Percentiles rank a stretch among this genome's conserved stretches.
Conservation (phyloP, 2,888 invertebrate species). For the Spodoptera littoralis region DNA sequence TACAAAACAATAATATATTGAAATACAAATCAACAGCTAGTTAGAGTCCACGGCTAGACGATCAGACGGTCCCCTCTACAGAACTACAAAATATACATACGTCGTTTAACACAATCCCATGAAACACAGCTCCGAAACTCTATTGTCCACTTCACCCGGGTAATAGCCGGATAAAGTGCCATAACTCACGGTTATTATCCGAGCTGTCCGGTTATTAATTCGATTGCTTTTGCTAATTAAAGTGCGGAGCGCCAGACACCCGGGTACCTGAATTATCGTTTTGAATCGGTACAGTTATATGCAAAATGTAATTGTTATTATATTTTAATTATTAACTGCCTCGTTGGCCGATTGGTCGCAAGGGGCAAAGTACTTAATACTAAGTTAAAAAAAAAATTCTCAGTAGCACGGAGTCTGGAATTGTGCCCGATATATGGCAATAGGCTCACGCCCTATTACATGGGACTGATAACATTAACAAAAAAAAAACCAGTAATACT, state of each 20-base stretch:
- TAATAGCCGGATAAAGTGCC: constrained; percentile 44
- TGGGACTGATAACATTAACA: too few species aligned
- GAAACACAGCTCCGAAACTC: constrained; percentile 8
- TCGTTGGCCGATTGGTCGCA: too few species aligned
- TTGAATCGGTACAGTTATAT: constrained; percentile 45
- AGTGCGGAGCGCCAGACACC: constrained; percentile 56
- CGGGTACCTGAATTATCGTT: constrained; percentile 63
- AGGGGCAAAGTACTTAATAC: too few species aligned
- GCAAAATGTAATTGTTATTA: constrained; percentile 16
- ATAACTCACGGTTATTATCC: constrained; percentile 57
- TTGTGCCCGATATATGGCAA: too few species aligned
- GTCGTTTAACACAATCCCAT: not conserved
- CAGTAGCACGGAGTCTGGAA: too few species aligned
- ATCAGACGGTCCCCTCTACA: not conserved
- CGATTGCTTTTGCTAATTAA: constrained; percentile 61
- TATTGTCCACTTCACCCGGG: constrained; percentile 38
- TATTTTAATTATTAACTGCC: too few species aligned
- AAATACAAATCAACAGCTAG: too few species aligned
- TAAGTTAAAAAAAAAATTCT: too few species aligned
- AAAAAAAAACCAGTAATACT: too few species aligned
- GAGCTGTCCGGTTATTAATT: constrained; percentile 59
- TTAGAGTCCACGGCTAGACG: too few species aligned
- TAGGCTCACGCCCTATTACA: too few species aligned
- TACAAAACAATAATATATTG: too few species aligned
- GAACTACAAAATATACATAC: not conserved